phyloP scores from a whole-genome alignment of 1,140 invertebrate species.

The Ridgeia piscesae region DNA sequence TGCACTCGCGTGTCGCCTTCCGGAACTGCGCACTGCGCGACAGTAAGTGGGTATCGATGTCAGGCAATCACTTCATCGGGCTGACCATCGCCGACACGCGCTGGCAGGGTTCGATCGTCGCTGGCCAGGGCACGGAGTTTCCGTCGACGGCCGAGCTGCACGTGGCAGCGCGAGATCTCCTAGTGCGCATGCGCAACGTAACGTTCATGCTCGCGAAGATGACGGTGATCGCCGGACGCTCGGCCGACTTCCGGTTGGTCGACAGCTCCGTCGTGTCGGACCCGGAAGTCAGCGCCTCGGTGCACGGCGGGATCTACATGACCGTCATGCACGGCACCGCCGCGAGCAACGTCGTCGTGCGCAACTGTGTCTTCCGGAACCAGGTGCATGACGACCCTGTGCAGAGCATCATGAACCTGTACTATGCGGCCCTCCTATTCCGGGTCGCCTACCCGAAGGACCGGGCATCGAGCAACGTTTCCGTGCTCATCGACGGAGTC shows the following conservation, averaged over 20 bases:
- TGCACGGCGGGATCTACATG: slow-evolving; percentile 19
- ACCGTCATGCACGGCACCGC: background rate
- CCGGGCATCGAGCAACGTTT: background rate
- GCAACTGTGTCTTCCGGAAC: slow-evolving; percentile 16
- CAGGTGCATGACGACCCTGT: slow-evolving; percentile 23
- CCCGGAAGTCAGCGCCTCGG: background rate
- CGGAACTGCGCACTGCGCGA: background rate
- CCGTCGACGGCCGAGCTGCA: background rate
- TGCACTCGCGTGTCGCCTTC: background rate
- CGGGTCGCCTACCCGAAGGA: background rate
- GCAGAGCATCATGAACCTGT: slow-evolving; percentile 29
- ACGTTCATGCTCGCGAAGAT: slow-evolving; percentile 3
- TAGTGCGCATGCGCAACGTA: background rate
- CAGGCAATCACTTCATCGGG: background rate
- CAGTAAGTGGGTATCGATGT: slow-evolving; percentile 3
- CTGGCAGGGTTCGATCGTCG: background rate
- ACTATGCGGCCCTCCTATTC: slow-evolving; percentile 14
- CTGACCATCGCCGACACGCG: background rate
- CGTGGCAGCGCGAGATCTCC: background rate
- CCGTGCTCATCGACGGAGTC: slow-evolving; percentile 12
- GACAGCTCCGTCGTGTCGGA: background rate
- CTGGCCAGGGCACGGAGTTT: background rate
- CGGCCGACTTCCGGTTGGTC: background rate
- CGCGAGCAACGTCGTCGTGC: slow-evolving; percentile 9
- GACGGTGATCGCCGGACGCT: background rate